Evolutionary conservation across 2,113 vertebrate species (phyloP), one percentile per base, ranked within the genome.

Genomic region (Carassius auratus): DNA sequence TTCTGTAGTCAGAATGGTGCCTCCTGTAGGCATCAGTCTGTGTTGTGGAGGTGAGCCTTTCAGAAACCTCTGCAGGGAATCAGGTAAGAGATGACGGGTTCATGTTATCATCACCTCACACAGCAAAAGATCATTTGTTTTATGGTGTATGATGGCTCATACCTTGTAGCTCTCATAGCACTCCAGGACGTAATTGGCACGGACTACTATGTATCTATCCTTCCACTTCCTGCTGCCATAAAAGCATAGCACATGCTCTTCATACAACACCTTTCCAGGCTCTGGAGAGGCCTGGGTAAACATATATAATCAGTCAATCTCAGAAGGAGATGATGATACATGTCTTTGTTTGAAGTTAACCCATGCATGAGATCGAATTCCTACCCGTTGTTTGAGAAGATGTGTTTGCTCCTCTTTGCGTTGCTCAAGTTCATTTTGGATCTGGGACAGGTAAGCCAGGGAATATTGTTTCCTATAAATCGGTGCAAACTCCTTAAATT

Each of bases 221-320:
- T 93, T 96, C 97, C 97, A 99, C 89, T 97, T 99, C 93, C 94
- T 96, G 91, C 92, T 86, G 5, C 97, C 96, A 52, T 96, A 96
- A 0, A 93, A 94, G 66, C 93, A 96, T 19, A 93, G 84, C n/a
- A 97, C 62, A 15, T 91, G 92, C 59, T 95, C 95, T 79, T 97
- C 95, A 0, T 96, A 97, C 17, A 98, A 83, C 26, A 96, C 89
- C 0, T 88, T 92, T 3, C 80, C 94, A 0, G 89, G 86, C 78
- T 94, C 90, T 48, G 85, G 59, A 0, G 89, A 77, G 0, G 92
- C 94, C 97, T 98, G 69, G 30, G 42, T 1, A 61, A 26, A 13
- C 23, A 85, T 12, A 77, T 62, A 79, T 30, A 85, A 69, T 13
- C 3, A 38, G 33, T 14, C 1, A 5, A 66, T 30, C 5, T 62